These are phyloP conservation scores for Thunnus albacares DNA, from an alignment of 2,797 vertebrate species.

Conservation along the genomic window DNA sequence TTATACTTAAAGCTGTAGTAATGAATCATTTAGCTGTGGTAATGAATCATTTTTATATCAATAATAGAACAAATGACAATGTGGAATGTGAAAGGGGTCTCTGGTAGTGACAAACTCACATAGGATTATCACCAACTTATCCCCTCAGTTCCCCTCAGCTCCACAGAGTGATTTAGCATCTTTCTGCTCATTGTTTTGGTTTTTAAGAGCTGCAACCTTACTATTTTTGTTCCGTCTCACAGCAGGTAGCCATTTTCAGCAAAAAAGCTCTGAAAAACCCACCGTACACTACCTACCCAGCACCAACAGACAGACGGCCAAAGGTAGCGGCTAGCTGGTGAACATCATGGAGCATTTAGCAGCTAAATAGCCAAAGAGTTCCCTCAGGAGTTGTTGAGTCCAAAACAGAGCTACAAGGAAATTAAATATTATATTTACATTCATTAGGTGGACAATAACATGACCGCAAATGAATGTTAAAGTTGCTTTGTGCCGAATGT, in stretches of 20 bases:
- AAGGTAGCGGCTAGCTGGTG: not conserved
- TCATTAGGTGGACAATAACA: no score
- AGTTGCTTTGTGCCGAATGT: no score
- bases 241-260: not conserved
- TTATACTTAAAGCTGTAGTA: conserved; percentile 1
- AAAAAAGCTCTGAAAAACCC: no score
- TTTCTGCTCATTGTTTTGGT: not conserved
- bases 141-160: not conserved
- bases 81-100: not conserved
- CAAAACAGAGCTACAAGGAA: not conserved
- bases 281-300: not conserved
- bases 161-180: not conserved
- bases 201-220: not conserved
- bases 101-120: not conserved
- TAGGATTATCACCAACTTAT: not conserved
- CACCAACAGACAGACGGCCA: not conserved
- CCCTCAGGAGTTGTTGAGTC: not conserved
- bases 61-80: not conserved
- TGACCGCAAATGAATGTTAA: no score
- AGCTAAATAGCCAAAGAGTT: not conserved
- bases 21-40: conserved; percentile 4
- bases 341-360: not conserved
- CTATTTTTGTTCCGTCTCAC: not conserved
- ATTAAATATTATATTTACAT: no score
- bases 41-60: conserved; percentile 7